Evolutionary conservation across 2,888 invertebrate species (phyloP).

Genomic region (Drosophila colorata): DNA sequence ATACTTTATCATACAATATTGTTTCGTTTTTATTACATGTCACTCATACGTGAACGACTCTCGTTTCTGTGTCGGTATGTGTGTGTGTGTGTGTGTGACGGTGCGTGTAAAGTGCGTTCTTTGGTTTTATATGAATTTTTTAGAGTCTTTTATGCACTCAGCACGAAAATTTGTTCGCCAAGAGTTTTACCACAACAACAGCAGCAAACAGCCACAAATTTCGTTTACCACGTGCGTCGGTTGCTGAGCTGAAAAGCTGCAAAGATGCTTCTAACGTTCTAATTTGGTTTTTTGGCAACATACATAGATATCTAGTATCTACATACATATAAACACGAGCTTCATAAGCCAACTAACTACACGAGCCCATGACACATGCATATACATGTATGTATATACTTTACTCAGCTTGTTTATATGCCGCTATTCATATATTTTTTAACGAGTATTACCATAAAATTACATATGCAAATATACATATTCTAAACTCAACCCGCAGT

Average conservation of each 20-base stretch:
- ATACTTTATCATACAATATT: conserved; percentile 81
- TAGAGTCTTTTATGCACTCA: conserved; percentile 80
- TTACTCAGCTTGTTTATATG: conserved; percentile 51
- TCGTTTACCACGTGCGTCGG: conserved; percentile 61
- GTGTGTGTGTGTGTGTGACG: conserved; percentile 25
- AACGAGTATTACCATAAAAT: conserved; percentile 79
- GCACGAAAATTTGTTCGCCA: conserved; percentile 76
- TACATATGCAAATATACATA: conserved; percentile 80
- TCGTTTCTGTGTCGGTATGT: conserved; percentile 11
- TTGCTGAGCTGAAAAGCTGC: conserved; percentile 34
- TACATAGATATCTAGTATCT: conserved; percentile 4
- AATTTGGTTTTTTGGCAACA: conserved; percentile 55
- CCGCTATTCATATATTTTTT: conserved; percentile 66
- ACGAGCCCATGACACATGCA: too few species aligned
- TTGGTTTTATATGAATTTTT: conserved; percentile 79
- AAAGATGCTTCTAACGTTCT: conserved; percentile 50
- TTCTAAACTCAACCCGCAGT: conserved; percentile 42
- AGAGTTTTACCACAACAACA: conserved; percentile 67
- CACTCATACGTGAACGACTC: conserved; percentile 69
- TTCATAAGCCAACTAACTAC: conserved; percentile 60
- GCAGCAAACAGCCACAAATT: conserved; percentile 49
- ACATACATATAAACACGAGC: conserved; percentile 7
- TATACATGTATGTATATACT: conserved; percentile 25
- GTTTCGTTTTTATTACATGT: conserved; percentile 80
- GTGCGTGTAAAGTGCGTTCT: conserved; percentile 79